Base-by-base conservation (phyloP, 2,113 vertebrate genomes). In the Rhineura floridana region DNA sequence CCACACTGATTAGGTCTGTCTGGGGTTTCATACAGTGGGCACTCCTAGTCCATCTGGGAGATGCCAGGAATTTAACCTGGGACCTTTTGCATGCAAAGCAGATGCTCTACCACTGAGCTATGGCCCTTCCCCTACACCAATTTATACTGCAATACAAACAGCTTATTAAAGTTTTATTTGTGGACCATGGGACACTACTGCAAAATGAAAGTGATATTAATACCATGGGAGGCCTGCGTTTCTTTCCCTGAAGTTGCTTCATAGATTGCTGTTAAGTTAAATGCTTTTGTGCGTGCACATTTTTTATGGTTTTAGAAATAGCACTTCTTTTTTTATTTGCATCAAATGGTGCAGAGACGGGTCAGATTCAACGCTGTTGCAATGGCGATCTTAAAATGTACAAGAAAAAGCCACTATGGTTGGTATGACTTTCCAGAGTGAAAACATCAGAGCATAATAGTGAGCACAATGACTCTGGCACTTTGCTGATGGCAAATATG, bases 171-270 rank as follows among this genome's bases (percentile, higher is more conserved):
- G 0, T 19, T 70, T 86, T 82, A 42, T 84, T 89, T 48, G 28
- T 11, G 80, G 76, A 39, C 67, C 48, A 88, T 67, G 70, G 89
- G 81, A 85, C 0, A 46, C 33, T 17, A 77, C 52, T 86, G 36
- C 67, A 72, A 86, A 17, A 44, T 36, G 70, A n/a, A 90, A 75
- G 8, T 44, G 52, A 90, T 87, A 85, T 83, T 63, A 88, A 73
- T 91, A 73, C 5, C 75, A 30, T 80, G 78, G 79, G 67, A 80
- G 65, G 7, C 25, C 72, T 86, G 6, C 46, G 36, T 21, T 86
- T 75, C 39, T 72, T 42, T 59, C 39, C 44, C 39, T 76, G 30
- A 19, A 33, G 21, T 75, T 10, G 28, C 79, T 76, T 39, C 55
- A 30, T 73, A 55, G 70, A 83, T 72, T 81, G 70, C 79, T 73